A percentile compares a stretch with the other conserved stretches of the same genome.
Evolutionary conservation across 2,113 vertebrate species (phyloP).

Genomic region (Nipponia nippon): DNA sequence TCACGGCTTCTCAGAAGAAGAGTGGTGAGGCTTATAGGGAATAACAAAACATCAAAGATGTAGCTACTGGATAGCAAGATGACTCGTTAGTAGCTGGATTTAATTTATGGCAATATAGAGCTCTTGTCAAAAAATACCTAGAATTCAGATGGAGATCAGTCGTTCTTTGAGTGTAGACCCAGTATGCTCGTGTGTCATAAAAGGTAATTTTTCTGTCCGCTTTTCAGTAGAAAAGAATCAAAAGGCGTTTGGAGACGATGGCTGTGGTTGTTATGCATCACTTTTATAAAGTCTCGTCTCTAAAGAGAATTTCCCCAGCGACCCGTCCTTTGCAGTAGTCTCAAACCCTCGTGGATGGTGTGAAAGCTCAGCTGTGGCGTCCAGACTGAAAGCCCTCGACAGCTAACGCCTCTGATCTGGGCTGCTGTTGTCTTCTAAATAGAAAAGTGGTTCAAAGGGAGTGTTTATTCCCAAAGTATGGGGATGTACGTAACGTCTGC

Average conservation of each 20-base stretch:
- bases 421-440: neutral
- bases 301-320: neutral
- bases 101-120: neutral
- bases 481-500: neutral
- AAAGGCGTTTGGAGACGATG: neutral
- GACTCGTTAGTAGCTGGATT: neutral
- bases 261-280: neutral
- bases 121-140: neutral
- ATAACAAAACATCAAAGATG: neutral
- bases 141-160: neutral
- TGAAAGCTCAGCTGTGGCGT: neutral
- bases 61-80: neutral
- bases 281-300: neutral
- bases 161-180: neutral
- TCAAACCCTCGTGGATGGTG: neutral
- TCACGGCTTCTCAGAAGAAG: fast-evolving
- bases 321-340: neutral
- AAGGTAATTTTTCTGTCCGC: neutral
- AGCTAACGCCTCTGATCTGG: neutral
- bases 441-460: neutral
- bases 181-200: fast-evolving
- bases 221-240: neutral
- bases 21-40: neutral
- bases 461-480: neutral
- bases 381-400: neutral